Conservation (phyloP, 23 tunicate genomes). For the Diplosoma virens region DNA sequence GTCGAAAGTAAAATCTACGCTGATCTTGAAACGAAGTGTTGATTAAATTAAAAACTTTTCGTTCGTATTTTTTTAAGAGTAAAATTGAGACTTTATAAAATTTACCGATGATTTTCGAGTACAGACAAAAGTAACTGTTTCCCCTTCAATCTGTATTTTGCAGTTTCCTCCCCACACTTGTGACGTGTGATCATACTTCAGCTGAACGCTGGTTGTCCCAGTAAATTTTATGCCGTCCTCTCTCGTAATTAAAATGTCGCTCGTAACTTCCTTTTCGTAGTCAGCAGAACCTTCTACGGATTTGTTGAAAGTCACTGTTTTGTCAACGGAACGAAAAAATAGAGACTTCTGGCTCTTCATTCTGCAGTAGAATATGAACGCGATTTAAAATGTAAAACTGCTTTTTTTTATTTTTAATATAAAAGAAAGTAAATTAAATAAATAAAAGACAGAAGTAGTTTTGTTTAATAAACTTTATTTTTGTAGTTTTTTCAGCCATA, state of each 20-base stretch:
- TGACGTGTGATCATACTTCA: slow-evolving; percentile 23
- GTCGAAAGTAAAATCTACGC: no score
- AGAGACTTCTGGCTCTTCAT: neutral
- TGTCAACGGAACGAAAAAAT: slow-evolving; percentile 31
- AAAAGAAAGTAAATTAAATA: no score
- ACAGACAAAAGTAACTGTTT: slow-evolving; percentile 24
- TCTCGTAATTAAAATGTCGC: slow-evolving; percentile 19
- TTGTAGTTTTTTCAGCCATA: no score
- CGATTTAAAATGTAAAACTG: no score
- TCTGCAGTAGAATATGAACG: neutral
- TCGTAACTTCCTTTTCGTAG: slow-evolving; percentile 12
- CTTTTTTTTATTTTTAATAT: no score
- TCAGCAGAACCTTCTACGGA: slow-evolving; percentile 13
- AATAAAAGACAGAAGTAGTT: no score
- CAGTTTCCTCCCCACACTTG: slow-evolving; percentile 34
- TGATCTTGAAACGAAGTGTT: no score
- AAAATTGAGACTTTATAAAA: no score
- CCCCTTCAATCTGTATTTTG: slow-evolving; percentile 11
- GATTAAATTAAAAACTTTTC: no score
- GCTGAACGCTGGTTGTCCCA: slow-evolving; percentile 22
- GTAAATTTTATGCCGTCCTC: slow-evolving; percentile 40
- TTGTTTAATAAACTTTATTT: no score
- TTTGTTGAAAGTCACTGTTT: slow-evolving; percentile 12
- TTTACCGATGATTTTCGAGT: slow-evolving; percentile 26
- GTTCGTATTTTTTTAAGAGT: no score